Base-by-base conservation (phyloP, 2,797 vertebrate species). In the Dipus sagitta region DNA sequence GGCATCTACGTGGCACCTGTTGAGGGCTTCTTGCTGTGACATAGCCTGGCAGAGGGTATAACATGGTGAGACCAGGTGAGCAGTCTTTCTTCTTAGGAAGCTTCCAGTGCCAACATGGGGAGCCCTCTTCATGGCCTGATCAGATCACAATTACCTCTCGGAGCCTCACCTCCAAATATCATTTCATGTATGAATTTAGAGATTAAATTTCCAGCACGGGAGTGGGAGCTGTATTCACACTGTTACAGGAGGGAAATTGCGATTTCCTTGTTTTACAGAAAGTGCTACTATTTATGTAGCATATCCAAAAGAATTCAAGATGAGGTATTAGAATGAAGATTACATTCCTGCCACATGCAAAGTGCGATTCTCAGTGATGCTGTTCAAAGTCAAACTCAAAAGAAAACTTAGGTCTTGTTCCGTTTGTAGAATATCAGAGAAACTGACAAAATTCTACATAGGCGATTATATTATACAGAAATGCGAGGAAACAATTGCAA, bases 241-340 rank as follows among this genome's bases (percentile, higher is more conserved):
- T 18, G 30, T 30, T 30, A 6, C 18, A 76, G 80, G 24, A 75
- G 52, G 38, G 80, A 80, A 72, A 6, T 17, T 17, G 86, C 42
- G 15, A 62, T 34, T 87, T 72, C 86, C n/a, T 5, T 70, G 72
- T 34, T 77, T 94, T 80, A 87, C 7, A 23, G 58, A 38, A 81
- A 47, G 52, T 58, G 24, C n/a, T 26, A 64, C 38, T 94, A 12
- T 76, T 70, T 90, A 83, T 17, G 3, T 3, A 92, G 52, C 14
- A 95, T 71, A 83, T 52, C 17, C 47, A 90, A 87, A 84, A 87
- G 23, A 82, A 70, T 62, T 87, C n/a, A 92, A 79, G 34, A 67
- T 70, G 6, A 83, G 26, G 80, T 92, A 64, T 74, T 75, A 68
- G 18, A 93, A 81, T 58, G 72, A 86, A 92, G 76, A 77, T 26